Conservation (phyloP, 2,888 invertebrate genomes). For the Itoplectis maculator region DNA sequence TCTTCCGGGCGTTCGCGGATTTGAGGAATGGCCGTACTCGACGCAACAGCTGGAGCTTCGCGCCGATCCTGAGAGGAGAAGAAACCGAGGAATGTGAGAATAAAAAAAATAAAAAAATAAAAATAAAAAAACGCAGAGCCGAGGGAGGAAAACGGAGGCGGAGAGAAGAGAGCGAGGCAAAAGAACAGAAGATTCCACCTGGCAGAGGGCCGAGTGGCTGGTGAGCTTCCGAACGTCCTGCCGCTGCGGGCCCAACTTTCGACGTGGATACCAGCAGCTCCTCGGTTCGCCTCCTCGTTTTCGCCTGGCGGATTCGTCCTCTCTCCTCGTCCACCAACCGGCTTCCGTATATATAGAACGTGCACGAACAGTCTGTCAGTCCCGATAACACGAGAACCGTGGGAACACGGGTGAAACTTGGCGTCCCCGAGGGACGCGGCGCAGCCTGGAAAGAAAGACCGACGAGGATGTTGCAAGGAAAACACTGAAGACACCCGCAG, state of each 20-base stretch:
- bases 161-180: background rate
- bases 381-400: slow-evolving; percentile 18
- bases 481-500: slow-evolving; percentile 5
- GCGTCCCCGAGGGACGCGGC: background rate
- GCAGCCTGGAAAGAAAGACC: slow-evolving; percentile 1
- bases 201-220: slow-evolving; percentile 48
- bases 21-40: slow-evolving; percentile 34
- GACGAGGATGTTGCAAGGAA: slow-evolving; percentile 14
- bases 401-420: slow-evolving; percentile 15
- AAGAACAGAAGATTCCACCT: slow-evolving; percentile 37
- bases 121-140: background rate
- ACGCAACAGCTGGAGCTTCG: slow-evolving; percentile 49
- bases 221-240: slow-evolving; percentile 26
- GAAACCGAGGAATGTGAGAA: background rate
- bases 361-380: background rate
- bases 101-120: slow-evolving; percentile 2
- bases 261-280: background rate
- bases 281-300: background rate
- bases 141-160: background rate
- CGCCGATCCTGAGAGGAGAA: background rate
- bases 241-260: slow-evolving; percentile 24
- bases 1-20: background rate
- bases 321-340: slow-evolving; percentile 2
- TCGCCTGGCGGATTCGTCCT: background rate
- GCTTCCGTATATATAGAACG: background rate